Evolutionary conservation across 2,888 invertebrate species (phyloP), one percentile per base, ranked within the genome.

Genomic region (Agriopis leucophaearia): DNA sequence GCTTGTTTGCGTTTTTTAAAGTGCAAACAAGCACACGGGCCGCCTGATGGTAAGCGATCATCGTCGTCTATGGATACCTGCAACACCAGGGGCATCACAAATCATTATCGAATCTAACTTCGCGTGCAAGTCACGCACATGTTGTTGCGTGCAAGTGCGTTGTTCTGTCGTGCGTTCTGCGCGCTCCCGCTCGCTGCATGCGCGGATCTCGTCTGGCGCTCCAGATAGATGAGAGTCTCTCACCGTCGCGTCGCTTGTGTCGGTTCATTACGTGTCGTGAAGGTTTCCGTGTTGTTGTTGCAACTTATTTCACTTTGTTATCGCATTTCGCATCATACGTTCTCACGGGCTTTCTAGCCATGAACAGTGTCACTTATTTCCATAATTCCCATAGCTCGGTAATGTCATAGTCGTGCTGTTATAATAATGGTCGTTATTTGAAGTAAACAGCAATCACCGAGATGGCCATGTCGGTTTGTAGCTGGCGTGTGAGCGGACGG

Each of bases 181-280:
- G 45, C 13, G 16, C 36, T 44, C 27, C 42, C n/a, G 38, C 6
- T 16, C 44, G 52, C 15, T 38, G 44, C 15, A 12, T 36, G 36
- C 62, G n/a, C 18, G 35, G n/a, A 18, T 13, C 18, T 10, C 2
- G 35, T 59, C 38, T 8, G n/a, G 4, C 36, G 13, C 38, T 55
- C 16, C 2, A 8, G 12, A 40, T 38, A 42, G 72, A 76, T 76
- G 69, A 62, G 42, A 42, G 74, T 77, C 76, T 67, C 12, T 38
- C 59, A 48, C 38, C 48, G 36, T 52, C 50, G 42, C 48, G 36
- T 52, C 50, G 42, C 59, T 54, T 70, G 64, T 72, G 62, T 75
- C 68, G 71, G 75, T 72, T 74, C 75, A 76, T 74, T 75, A 44
- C 51, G 62, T 18, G 58, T 54, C 55, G 55, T 16, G 13, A 59